Evolutionary conservation across 2,797 vertebrate genomes (phyloP), one percentile per base, ranked within the genome.

Genomic region (Gallirallus australis): DNA sequence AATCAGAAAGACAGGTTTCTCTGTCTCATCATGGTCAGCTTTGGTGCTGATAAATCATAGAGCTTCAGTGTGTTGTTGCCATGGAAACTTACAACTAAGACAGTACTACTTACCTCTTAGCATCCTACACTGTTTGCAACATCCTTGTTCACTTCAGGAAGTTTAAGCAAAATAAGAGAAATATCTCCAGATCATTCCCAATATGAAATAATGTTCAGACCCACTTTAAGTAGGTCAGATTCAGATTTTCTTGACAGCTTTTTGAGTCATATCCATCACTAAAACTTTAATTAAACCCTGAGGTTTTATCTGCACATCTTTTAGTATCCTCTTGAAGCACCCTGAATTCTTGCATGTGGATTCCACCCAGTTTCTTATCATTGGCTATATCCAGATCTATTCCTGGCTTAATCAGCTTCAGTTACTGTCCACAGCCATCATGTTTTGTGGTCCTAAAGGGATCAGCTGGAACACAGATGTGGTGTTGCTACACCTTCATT

Each of bases 391-490:
- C 57, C 45, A 68, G 52, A 86, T 70, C 37, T 89, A 47, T 78
- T 89, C 37, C 56, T 77, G 47, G 11, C 15, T 94, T 76, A 56
- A 82, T 82, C 93, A 54, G 42, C 78, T 93, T 95, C 91, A 95
- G 56, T 96, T 95, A 88, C 56, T 93, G 57, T 69, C 60, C 45
- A 53, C n/a, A 82, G 72, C 69, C 27, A 5, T 93, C 84, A 88
- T 53, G 20, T 35, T 95, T 79, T 93, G 80, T 48, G 92, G 86
- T 87, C 88, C 72, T 93, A 48, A 88, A 94, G 66, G 69, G 47
- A 78, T 91, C 73, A 96, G 91, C 54, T 82, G 78, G 82, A 94
- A 68, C 23, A 42, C n/a, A 92, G 91, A 87, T 40, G 63, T 10
- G 28, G 53, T 89, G 59, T 37, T 93, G 56, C 83, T 89, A 57